Evolutionary conservation across 2,113 vertebrate genomes (phyloP), one percentile per base, ranked within the genome.

Genomic region (Terrapene triunguis): DNA sequence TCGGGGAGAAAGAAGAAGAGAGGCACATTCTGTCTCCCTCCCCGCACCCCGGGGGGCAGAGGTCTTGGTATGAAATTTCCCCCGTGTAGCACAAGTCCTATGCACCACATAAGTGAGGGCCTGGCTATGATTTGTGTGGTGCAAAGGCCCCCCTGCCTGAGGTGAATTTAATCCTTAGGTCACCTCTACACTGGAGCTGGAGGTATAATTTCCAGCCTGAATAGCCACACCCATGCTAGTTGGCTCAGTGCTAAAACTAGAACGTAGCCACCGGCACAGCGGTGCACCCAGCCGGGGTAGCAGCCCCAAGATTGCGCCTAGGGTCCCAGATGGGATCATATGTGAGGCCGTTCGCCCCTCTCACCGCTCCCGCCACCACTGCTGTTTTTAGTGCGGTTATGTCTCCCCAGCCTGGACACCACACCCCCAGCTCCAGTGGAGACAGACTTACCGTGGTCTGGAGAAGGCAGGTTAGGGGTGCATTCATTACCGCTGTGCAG

Each of bases 61-160:
- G 3, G 55, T 76, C 42, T 65, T 32, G 1, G 0, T 0, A 8
- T 22, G 59, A 8, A 59, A 59, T 29, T 29, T 10, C 14, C 16
- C n/a, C 32, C 22, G 25, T 25, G 54, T 53, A 2, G 0, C 87
- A 53, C 17, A 53, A 53, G 25, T 17, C 48, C 57, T 59, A 72
- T 35, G 27, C 53, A 12, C 4, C 44, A 12, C 2, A 25, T 80
- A 17, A 82, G 12, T 1, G 51, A 29, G 13, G 22, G 1, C 50
- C 5, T 54, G 74, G 32, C 22, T 29, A 10, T 27, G 1, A 47
- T 48, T 27, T 8, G 0, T 48, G 3, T 4, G n/a, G 21, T 81
- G 1, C 29, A n/a, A 51, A 80, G 29, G 53, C 47, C 50, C 50
- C 42, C 25, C 42, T 78, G 74, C 74, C 12, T 79, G 42, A 27